phyloP scores from a whole-genome alignment of 2,888 invertebrate species.

The Adelognathus sp. region DNA sequence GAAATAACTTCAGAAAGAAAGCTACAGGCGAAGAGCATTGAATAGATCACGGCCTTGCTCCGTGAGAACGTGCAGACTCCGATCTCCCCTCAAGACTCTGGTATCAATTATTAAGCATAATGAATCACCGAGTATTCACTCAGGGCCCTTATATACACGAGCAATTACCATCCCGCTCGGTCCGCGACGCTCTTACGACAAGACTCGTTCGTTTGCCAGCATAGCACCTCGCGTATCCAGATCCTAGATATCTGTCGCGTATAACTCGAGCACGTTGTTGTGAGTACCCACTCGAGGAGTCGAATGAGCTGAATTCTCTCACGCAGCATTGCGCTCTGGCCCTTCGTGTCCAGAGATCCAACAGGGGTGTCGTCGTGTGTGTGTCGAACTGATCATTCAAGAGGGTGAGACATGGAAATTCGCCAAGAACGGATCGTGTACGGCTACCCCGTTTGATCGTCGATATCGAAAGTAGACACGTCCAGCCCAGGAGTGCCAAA shows the following conservation, averaged over 20 bases:
- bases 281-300: constrained; percentile 11
- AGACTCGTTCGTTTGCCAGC: constrained; percentile 30
- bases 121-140: constrained; percentile 51
- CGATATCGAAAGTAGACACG: constrained; percentile 79
- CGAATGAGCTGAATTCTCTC: constrained; percentile 60
- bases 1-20: not conserved
- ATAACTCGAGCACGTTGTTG: constrained; percentile 56
- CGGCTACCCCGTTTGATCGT: constrained; percentile 68
- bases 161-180: constrained; percentile 52
- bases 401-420: constrained; percentile 24
- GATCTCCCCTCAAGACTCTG: not conserved
- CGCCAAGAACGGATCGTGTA: constrained; percentile 56
- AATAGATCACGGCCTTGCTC: constrained; percentile 2
- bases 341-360: constrained; percentile 42
- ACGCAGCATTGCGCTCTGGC: constrained; percentile 52
- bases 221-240: constrained; percentile 35
- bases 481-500: constrained; percentile 62
- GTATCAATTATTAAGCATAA: constrained; percentile 57
- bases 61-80: constrained; percentile 34
- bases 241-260: constrained; percentile 56
- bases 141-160: constrained; percentile 37
- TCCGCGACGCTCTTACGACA: constrained; percentile 19
- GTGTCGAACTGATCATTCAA: constrained; percentile 35
- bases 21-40: not conserved
- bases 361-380: not conserved